Evolutionary conservation across 2,888 invertebrate genomes (phyloP).

Genomic region (Dione vanillae): DNA sequence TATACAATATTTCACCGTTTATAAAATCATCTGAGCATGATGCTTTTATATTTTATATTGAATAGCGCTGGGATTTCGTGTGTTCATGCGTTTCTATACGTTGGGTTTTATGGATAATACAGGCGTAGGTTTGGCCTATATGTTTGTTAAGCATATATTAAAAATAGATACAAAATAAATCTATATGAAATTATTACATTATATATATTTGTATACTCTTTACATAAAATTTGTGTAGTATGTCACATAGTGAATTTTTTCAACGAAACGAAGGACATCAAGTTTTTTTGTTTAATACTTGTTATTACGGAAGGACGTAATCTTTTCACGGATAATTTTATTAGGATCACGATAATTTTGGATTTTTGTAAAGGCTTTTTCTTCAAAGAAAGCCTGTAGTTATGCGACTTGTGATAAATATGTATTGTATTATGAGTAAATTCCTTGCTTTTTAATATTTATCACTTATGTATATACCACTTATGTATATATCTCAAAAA

Average conservation of each 20-base stretch:
- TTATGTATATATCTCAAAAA: no score
- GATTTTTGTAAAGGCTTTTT: no score
- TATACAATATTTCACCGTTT: slow-evolving; percentile 19
- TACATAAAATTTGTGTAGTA: not conserved
- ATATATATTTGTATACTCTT: not conserved
- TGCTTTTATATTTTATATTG: slow-evolving; percentile 31
- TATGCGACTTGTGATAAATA: not conserved
- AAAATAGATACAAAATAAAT: not conserved
- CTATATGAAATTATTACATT: not conserved
- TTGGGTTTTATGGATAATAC: slow-evolving; percentile 14
- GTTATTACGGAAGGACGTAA: no score
- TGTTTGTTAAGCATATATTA: no score
- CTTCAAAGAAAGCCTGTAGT: no score
- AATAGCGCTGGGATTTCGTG: slow-evolving; percentile 25
- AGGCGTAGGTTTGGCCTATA: slow-evolving; percentile 4
- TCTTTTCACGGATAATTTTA: no score
- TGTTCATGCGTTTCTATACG: slow-evolving; percentile 22
- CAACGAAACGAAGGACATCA: no score
- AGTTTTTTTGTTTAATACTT: not conserved
- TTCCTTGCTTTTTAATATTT: no score
- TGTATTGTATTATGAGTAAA: not conserved
- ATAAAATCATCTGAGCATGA: slow-evolving; percentile 28
- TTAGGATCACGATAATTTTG: no score
- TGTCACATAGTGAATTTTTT: not conserved
- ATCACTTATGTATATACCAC: no score